Evolutionary conservation across 2,797 vertebrate genomes (phyloP).

Genomic region (Cephalopachus bancanus): DNA sequence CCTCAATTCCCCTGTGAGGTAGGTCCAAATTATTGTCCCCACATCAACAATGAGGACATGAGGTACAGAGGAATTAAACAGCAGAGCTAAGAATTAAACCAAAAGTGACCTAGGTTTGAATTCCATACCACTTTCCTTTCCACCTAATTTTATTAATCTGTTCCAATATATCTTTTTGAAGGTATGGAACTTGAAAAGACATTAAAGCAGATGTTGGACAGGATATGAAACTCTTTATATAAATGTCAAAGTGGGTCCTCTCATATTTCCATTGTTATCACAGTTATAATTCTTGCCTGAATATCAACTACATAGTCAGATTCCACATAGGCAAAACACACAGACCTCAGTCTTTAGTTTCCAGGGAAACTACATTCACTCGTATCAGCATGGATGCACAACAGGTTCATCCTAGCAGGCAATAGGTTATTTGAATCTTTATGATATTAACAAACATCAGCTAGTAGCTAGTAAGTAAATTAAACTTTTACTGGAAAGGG

Average conservation of each 20-base stretch:
- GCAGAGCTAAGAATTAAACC: constrained; percentile 71
- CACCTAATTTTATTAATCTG: constrained; percentile 44
- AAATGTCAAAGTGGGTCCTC: constrained; percentile 58
- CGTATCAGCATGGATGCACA: constrained; percentile 10
- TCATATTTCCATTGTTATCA: constrained; percentile 46
- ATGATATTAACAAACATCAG: constrained; percentile 62
- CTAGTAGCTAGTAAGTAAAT: constrained; percentile 57
- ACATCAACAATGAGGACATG: constrained; percentile 81
- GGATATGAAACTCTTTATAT: constrained; percentile 59
- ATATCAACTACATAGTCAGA: constrained; percentile 64
- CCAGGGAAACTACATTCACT: constrained; percentile 67
- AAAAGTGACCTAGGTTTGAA: constrained; percentile 75
- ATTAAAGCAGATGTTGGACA: constrained; percentile 60
- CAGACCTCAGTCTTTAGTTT: constrained; percentile 52
- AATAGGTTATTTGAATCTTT: constrained; percentile 64
- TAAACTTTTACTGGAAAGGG: constrained; percentile 73
- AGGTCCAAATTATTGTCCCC: constrained; percentile 80
- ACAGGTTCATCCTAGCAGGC: constrained; percentile 53
- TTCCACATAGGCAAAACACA: constrained; percentile 59
- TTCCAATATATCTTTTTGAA: constrained; percentile 60
- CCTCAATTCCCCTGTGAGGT: constrained; percentile 83
- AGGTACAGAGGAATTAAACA: constrained; percentile 84
- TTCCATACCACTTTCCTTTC: constrained; percentile 66
- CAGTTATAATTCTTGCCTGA: constrained; percentile 63
- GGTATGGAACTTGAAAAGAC: constrained; percentile 64